Conservation (phyloP, 1,140 invertebrate genomes). For the Parasteatoda tepidariorum region DNA sequence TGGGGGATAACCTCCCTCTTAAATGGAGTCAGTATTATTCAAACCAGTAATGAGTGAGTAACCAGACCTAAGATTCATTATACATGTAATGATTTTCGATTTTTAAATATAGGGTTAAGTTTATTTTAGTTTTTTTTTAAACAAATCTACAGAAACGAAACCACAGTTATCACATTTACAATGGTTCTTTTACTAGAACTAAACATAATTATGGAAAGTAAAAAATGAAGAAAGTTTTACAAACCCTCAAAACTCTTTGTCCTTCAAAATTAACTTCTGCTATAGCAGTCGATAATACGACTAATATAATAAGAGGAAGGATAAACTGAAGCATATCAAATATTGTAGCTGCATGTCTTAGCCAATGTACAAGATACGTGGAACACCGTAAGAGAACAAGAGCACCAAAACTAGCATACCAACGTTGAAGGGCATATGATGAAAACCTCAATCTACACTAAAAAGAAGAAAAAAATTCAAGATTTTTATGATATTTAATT, state of each 20-base stretch:
- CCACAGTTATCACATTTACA: too few relatives aligned
- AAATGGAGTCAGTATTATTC: too few relatives aligned
- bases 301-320: slow-evolving; percentile 66
- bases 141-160: too few relatives aligned
- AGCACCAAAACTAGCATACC: slow-evolving; percentile 68
- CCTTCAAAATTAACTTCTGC: slow-evolving; percentile 69
- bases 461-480: slow-evolving; percentile 62
- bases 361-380: slow-evolving; percentile 67
- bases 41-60: too few relatives aligned
- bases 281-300: slow-evolving; percentile 67
- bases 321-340: slow-evolving; percentile 67
- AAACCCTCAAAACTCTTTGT: slow-evolving; percentile 35
- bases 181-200: too few relatives aligned
- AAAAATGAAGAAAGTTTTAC: neutral
- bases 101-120: too few relatives aligned
- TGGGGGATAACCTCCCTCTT: too few relatives aligned
- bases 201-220: neutral
- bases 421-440: slow-evolving; percentile 67
- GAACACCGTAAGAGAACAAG: slow-evolving; percentile 67
- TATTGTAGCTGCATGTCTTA: slow-evolving; percentile 65
- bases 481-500: too few relatives aligned
- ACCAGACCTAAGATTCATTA: too few relatives aligned
- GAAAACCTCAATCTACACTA: slow-evolving; percentile 67
- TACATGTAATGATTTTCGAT: too few relatives aligned
- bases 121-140: too few relatives aligned